phyloP scores from a whole-genome alignment of 1,140 invertebrate species.

The Coptotermes formosanus region DNA sequence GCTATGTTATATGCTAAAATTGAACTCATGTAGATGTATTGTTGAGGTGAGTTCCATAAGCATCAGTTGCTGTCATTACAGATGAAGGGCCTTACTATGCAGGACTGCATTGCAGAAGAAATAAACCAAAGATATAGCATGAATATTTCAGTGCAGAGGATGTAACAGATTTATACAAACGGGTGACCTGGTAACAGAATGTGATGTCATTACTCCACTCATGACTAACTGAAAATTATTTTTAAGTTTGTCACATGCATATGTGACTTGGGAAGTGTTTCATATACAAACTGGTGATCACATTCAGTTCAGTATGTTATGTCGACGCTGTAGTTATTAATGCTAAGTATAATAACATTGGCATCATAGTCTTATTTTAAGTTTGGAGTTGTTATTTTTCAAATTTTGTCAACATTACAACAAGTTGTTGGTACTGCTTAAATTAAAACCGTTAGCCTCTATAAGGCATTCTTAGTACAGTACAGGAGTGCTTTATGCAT shows the following conservation, averaged over 20 bases:
- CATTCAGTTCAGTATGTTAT: no score
- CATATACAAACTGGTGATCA: no score
- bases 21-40: neutral
- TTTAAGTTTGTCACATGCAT: neutral
- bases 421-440: no score
- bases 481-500: neutral
- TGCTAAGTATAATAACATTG: no score
- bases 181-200: neutral
- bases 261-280: no score
- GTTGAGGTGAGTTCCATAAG: neutral
- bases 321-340: no score
- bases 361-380: no score
- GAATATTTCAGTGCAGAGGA: neutral
- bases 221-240: neutral
- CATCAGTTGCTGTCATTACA: neutral
- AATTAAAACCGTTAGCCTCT: neutral
- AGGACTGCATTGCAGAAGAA: neutral
- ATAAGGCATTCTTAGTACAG: neutral
- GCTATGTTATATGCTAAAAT: no score
- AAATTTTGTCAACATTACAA: no score
- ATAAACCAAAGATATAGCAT: neutral
- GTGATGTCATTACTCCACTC: neutral
- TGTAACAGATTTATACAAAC: neutral
- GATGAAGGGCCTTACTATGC: neutral
- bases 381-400: no score